Conservation (phyloP, 2,888 invertebrate genomes). For the Lymantria dispar region DNA sequence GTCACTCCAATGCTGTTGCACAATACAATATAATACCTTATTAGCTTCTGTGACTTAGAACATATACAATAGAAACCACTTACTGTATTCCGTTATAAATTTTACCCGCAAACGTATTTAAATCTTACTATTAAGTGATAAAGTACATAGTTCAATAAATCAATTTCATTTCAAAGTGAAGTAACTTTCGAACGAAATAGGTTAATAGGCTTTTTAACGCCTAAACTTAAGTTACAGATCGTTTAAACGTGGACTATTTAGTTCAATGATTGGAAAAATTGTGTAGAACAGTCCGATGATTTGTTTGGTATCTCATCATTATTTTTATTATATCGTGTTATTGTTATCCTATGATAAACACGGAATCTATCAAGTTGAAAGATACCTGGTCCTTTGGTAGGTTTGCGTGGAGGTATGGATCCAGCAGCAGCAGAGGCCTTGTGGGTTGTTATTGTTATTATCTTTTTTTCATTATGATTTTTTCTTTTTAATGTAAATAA, state of each 20-base stretch:
- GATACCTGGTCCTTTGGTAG: too few relatives aligned
- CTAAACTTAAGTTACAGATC: constrained; percentile 65
- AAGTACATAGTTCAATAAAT: constrained; percentile 20
- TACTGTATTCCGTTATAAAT: constrained; percentile 36
- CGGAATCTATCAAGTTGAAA: too few relatives aligned
- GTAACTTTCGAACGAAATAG: constrained; percentile 76
- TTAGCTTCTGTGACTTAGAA: constrained; percentile 38
- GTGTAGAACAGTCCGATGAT: too few relatives aligned
- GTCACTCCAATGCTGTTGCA: constrained; percentile 31
- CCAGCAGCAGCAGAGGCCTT: too few relatives aligned
- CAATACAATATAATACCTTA: constrained; percentile 33
- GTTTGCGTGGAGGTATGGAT: too few relatives aligned
- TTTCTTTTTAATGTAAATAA: too few relatives aligned
- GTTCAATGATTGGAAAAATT: constrained; percentile 46
- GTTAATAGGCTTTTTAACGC: constrained; percentile 77
- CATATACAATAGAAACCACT: constrained; percentile 47
- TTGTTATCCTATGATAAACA: too few relatives aligned
- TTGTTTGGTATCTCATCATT: too few relatives aligned
- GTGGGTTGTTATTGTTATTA: too few relatives aligned
- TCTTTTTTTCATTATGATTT: too few relatives aligned
- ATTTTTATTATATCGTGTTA: too few relatives aligned
- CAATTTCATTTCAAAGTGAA: constrained; percentile 36
- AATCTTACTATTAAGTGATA: constrained; percentile 19
- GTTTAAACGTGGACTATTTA: constrained; percentile 62
- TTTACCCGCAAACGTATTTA: constrained; percentile 4